Evolutionary conservation across 1,140 invertebrate species (phyloP).

Genomic region (Macrobrachium nipponense): DNA sequence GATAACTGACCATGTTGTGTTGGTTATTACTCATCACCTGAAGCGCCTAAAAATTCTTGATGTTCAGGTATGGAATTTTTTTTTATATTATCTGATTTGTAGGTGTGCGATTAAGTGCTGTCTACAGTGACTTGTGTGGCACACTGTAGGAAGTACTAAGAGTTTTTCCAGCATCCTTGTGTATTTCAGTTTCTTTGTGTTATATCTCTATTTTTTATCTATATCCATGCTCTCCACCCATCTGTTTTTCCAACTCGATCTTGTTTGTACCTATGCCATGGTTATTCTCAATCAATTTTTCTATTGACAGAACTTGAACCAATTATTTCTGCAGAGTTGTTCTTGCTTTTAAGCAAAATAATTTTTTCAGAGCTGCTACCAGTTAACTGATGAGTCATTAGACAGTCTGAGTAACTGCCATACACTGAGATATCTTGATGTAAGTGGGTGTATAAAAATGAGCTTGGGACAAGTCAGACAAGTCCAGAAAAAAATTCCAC

Average conservation of each 20-base stretch:
- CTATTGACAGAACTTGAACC: background rate
- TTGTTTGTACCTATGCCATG: too few species aligned
- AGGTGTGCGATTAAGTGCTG: too few species aligned
- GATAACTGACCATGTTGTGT: conserved; percentile 76
- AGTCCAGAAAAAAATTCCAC: conserved; percentile 37
- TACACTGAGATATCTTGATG: conserved; percentile 73
- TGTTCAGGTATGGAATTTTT: conserved; percentile 68
- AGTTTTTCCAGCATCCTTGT: too few species aligned
- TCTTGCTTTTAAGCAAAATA: conserved; percentile 14
- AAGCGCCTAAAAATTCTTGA: conserved; percentile 75
- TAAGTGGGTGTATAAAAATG: conserved; percentile 74
- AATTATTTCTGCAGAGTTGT: background rate
- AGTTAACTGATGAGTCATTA: conserved; percentile 76
- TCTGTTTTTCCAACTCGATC: too few species aligned
- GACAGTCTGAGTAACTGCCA: conserved; percentile 74
- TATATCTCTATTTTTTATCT: too few species aligned
- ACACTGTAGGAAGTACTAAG: too few species aligned
- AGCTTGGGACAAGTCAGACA: conserved; percentile 66
- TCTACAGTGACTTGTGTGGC: too few species aligned
- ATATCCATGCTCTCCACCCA: too few species aligned
- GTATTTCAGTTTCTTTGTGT: too few species aligned
- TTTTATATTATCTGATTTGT: background rate
- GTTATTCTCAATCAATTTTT: too few species aligned
- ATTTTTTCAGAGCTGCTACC: conserved; percentile 76
- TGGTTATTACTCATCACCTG: conserved; percentile 73